Evolutionary conservation across 2,888 invertebrate genomes (phyloP).

Genomic region (Zonitis immaculata): DNA sequence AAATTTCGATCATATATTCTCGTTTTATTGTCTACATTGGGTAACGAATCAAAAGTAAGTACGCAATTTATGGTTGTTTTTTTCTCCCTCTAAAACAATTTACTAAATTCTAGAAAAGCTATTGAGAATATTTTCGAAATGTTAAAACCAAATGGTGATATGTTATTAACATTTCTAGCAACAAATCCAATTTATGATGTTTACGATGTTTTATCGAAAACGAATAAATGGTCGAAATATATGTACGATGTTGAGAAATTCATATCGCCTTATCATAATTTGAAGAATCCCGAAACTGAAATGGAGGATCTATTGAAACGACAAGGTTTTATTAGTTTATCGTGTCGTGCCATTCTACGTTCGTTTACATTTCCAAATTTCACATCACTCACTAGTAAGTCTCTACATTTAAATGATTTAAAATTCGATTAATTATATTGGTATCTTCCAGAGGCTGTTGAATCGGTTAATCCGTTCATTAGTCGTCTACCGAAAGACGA

Average conservation of each 20-base stretch:
- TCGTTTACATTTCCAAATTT: constrained; percentile 56
- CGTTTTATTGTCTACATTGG: constrained; percentile 79
- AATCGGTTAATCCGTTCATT: constrained; percentile 68
- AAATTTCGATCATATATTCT: constrained; percentile 64
- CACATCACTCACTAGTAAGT: constrained; percentile 57
- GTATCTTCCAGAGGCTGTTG: constrained; percentile 56
- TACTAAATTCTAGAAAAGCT: constrained; percentile 58
- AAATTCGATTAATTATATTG: constrained; percentile 1
- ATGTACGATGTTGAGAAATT: constrained; percentile 62
- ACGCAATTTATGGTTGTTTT: too few relatives aligned
- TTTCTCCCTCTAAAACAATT: too few relatives aligned
- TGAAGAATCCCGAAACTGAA: constrained; percentile 55
- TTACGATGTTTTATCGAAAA: constrained; percentile 58
- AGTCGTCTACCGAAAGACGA: constrained; percentile 56
- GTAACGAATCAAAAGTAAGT: constrained; percentile 66
- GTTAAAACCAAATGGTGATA: constrained; percentile 64
- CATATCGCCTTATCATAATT: constrained; percentile 66
- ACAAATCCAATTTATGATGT: constrained; percentile 65
- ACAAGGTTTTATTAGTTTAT: constrained; percentile 58
- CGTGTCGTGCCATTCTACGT: constrained; percentile 56
- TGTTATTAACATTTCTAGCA: constrained; percentile 64
- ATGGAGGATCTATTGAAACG: constrained; percentile 52
- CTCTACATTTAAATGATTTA: neutral
- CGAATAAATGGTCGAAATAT: constrained; percentile 57
- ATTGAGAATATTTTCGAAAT: constrained; percentile 62